Conservation (phyloP, 2,888 invertebrate genomes). For the Eumerus sabulonum region DNA sequence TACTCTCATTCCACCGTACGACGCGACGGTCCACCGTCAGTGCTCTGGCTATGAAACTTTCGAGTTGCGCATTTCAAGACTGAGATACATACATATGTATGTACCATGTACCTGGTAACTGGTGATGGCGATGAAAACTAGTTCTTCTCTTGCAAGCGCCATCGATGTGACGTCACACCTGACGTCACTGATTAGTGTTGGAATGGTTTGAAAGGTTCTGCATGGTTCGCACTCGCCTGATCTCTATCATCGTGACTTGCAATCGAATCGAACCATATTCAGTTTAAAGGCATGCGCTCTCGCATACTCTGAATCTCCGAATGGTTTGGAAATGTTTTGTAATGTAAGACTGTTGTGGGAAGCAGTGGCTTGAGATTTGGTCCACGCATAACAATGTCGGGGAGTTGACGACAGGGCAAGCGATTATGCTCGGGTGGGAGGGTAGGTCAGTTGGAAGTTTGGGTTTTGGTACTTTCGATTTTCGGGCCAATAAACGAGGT, state of each 20-base stretch:
- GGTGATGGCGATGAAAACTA: conserved; percentile 17
- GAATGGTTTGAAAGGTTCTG: conserved; percentile 42
- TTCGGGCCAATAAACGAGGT: conserved; percentile 43
- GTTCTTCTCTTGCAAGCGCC: conserved; percentile 11
- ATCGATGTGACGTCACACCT: conserved; percentile 50
- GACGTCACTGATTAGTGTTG: conserved; percentile 43
- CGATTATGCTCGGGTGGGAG: conserved; percentile 28
- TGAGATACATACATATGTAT: conserved; percentile 22
- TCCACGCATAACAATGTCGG: background rate
- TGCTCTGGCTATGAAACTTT: conserved; percentile 33
- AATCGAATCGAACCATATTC: conserved; percentile 50
- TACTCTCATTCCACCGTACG: conserved; percentile 42
- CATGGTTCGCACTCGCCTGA: conserved; percentile 3
- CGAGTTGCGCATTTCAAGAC: conserved; percentile 51
- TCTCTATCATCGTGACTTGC: conserved; percentile 47
- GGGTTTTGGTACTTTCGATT: conserved; percentile 56
- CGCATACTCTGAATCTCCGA: conserved; percentile 57
- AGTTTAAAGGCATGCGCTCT: conserved; percentile 45
- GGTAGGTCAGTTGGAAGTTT: conserved; percentile 60
- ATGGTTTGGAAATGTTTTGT: conserved; percentile 10
- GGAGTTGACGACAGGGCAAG: background rate
- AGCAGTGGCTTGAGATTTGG: too few relatives aligned
- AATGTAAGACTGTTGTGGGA: too few relatives aligned
- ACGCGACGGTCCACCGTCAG: background rate
- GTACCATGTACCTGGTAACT: too few relatives aligned